phyloP scores from a whole-genome alignment of 2,888 invertebrate genomes.

The Meta bourneti region DNA sequence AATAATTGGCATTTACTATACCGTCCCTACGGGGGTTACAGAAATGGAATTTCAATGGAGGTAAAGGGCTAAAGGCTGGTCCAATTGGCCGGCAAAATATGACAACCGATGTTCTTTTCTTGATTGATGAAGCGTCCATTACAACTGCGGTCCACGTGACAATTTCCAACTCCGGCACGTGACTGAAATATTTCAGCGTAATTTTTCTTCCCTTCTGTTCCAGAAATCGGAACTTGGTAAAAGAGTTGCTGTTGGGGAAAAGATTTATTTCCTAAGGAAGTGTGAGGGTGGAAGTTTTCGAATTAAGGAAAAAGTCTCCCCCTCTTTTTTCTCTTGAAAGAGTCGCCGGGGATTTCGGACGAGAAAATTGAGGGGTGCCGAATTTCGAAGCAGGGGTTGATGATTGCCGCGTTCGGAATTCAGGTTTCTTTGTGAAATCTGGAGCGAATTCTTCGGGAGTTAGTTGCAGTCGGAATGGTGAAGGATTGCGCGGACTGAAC shows the following conservation, averaged over 20 bases:
- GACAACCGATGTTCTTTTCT: conserved; percentile 69
- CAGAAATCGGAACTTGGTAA: conserved; percentile 48
- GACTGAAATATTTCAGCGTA: conserved; percentile 67
- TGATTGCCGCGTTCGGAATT: background rate
- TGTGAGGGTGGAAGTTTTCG: conserved; percentile 43
- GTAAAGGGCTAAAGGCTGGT: conserved; percentile 31
- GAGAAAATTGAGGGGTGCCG: conserved; percentile 64
- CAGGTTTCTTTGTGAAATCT: background rate
- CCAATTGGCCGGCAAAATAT: conserved; percentile 71
- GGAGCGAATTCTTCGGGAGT: background rate
- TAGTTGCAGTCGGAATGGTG: background rate
- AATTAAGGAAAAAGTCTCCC: conserved; percentile 29
- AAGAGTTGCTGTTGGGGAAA: conserved; percentile 31
- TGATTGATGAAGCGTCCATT: conserved; percentile 76
- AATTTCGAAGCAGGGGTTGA: conserved; percentile 40
- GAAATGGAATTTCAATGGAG: conserved; percentile 47
- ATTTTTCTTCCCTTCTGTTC: conserved; percentile 20
- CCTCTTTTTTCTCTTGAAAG: background rate
- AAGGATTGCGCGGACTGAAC: background rate
- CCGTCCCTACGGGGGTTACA: background rate
- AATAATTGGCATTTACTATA: conserved; percentile 5
- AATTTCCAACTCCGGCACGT: conserved; percentile 58
- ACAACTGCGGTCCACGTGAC: conserved; percentile 69
- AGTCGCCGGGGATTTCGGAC: conserved; percentile 15
- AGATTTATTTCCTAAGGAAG: conserved; percentile 55